Conservation (phyloP, 2,797 vertebrate species). For the Xenopus petersii region DNA sequence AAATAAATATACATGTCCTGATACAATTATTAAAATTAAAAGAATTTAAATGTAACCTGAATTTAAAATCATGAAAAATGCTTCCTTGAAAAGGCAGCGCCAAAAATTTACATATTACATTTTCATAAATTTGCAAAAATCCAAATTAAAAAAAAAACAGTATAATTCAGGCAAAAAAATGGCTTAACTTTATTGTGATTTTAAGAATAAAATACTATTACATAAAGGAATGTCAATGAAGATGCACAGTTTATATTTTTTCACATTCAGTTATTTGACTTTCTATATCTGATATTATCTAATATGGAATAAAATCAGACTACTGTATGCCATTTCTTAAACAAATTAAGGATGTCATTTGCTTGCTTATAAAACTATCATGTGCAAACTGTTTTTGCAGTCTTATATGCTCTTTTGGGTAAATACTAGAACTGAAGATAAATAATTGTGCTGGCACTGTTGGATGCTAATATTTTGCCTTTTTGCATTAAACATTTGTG, state of each 20-base stretch:
- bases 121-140: slow-evolving; percentile 51
- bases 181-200: too few relatives aligned
- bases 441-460: slow-evolving; percentile 61
- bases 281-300: too few relatives aligned
- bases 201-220: too few relatives aligned
- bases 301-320: too few relatives aligned
- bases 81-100: slow-evolving; percentile 59
- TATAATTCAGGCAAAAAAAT: neutral
- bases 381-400: too few relatives aligned
- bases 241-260: too few relatives aligned
- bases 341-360: too few relatives aligned
- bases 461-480: slow-evolving; percentile 64
- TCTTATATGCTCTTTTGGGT: too few relatives aligned
- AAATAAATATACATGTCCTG: slow-evolving; percentile 87
- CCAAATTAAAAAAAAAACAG: neutral
- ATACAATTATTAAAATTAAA: slow-evolving; percentile 78
- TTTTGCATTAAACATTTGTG: slow-evolving; percentile 59
- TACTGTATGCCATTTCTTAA: too few relatives aligned
- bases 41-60: slow-evolving; percentile 72
- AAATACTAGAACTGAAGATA: slow-evolving; percentile 52
- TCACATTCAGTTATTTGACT: too few relatives aligned
- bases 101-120: slow-evolving; percentile 57
- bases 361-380: too few relatives aligned
- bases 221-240: too few relatives aligned
- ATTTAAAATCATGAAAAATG: slow-evolving; percentile 73